A percentile compares a stretch with the other conserved stretches of the same genome.
Conservation (phyloP, 2,113 vertebrate species). For the Synodontis membranacea region DNA sequence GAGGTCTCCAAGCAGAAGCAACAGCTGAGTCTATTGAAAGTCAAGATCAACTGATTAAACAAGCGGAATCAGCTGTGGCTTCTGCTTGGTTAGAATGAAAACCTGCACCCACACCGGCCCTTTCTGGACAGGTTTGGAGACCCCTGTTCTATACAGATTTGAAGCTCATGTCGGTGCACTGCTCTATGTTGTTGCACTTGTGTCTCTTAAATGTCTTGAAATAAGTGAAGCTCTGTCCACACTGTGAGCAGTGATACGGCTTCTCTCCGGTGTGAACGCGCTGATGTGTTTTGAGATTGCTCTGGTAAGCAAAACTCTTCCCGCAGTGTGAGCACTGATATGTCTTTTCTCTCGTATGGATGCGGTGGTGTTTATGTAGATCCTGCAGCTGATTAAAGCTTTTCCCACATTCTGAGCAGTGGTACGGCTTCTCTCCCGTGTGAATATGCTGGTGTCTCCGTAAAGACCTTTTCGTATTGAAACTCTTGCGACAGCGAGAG, state of each 20-base stretch:
- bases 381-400: background rate
- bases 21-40: too few species aligned
- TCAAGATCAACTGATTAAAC: too few species aligned
- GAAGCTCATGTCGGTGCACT: background rate
- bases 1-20: too few species aligned
- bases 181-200: background rate
- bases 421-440: background rate
- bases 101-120: too few species aligned
- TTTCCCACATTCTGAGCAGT: background rate
- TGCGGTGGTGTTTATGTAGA: background rate
- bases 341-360: background rate
- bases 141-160: background rate
- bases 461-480: background rate
- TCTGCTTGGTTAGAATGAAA: too few species aligned
- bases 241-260: background rate
- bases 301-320: background rate
- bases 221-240: background rate
- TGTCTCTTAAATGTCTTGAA: background rate
- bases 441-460: background rate
- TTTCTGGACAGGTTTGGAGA: too few species aligned
- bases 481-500: background rate
- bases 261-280: background rate
- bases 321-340: background rate
- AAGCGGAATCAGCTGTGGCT: too few species aligned
- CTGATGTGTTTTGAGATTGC: background rate